These are phyloP conservation scores for Bilobella aurantiaca DNA, from an alignment of 1,140 invertebrate genomes.

Conservation along the genomic window DNA sequence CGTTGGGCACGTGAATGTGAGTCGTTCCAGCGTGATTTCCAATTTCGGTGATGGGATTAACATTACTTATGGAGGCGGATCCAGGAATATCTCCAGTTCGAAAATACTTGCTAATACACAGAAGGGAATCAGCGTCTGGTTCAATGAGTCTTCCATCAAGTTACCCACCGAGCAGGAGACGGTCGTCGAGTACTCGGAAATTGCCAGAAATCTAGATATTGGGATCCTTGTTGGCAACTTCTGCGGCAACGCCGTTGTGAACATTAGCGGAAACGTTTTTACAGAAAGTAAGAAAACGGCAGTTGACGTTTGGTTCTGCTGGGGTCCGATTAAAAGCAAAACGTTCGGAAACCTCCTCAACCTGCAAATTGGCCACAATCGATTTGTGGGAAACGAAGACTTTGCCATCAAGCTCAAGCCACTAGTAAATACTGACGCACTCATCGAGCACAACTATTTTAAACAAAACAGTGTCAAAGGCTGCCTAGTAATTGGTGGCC, in stretches of 20 bases:
- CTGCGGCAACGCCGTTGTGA: conserved; percentile 51
- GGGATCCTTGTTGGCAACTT: conserved; percentile 62
- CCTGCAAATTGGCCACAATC: conserved; percentile 70
- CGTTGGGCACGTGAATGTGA: conserved; percentile 84
- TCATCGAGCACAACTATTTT: conserved; percentile 81
- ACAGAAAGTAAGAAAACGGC: conserved; percentile 62
- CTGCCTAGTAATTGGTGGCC: conserved; percentile 77
- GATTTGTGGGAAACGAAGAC: conserved; percentile 63
- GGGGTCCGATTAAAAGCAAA: conserved; percentile 25
- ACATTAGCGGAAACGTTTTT: conserved; percentile 76
- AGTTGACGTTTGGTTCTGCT: conserved; percentile 48
- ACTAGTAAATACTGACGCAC: conserved; percentile 65
- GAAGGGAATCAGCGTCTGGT: conserved; percentile 73
- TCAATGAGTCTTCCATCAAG: conserved; percentile 76
- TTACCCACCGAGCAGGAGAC: conserved; percentile 69
- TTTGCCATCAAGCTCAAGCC: conserved; percentile 69
- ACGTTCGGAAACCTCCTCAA: conserved; percentile 40
- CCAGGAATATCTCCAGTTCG: conserved; percentile 72
- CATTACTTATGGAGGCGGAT: conserved; percentile 82
- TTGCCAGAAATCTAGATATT: conserved; percentile 69
- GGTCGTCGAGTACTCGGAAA: conserved; percentile 71
- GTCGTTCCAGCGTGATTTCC: conserved; percentile 71
- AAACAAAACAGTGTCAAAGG: conserved; percentile 61
- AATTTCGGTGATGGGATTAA: conserved; percentile 88
- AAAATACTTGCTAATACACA: conserved; percentile 67